Evolutionary conservation across 2,113 vertebrate genomes (phyloP).

Genomic region (Onychorhynchus coronatus): DNA sequence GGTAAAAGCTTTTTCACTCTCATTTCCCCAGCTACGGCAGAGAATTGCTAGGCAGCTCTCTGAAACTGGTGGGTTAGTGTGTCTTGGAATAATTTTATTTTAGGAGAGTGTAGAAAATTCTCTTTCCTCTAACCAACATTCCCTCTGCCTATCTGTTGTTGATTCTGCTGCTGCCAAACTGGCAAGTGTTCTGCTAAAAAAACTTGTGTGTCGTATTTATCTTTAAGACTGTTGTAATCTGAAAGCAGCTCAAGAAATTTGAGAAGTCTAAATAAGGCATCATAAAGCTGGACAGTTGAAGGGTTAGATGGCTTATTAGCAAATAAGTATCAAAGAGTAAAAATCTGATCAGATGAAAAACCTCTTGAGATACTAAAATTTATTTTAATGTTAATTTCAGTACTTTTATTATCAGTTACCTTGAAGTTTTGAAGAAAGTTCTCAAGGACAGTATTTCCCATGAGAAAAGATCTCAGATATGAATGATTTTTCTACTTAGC

Average conservation of each 20-base stretch:
- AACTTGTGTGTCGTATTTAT: constrained; percentile 55
- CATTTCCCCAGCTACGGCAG: not conserved
- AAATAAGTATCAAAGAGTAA: constrained; percentile 18
- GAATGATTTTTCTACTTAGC: not conserved
- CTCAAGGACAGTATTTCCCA: not conserved
- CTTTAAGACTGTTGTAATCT: constrained; percentile 68
- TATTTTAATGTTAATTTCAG: not conserved
- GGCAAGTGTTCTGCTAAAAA: constrained; percentile 38
- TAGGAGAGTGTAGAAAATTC: not conserved
- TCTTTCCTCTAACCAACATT: not conserved
- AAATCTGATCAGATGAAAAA: not conserved
- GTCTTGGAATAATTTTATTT: not conserved
- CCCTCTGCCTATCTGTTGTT: not conserved
- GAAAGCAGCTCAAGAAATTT: constrained; percentile 67
- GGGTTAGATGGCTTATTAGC: constrained; percentile 33
- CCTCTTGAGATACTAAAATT: not conserved
- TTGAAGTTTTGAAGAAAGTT: not conserved
- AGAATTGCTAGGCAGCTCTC: not conserved
- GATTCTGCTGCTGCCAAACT: not conserved
- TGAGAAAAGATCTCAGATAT: not conserved
- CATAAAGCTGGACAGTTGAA: constrained; percentile 44
- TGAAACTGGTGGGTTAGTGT: not conserved
- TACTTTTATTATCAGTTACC: not conserved
- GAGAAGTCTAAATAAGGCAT: constrained; percentile 65
- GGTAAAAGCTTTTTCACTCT: not conserved